Evolutionary conservation across 2,113 vertebrate genomes (phyloP).

Genomic region (Megaceryle torquata): DNA sequence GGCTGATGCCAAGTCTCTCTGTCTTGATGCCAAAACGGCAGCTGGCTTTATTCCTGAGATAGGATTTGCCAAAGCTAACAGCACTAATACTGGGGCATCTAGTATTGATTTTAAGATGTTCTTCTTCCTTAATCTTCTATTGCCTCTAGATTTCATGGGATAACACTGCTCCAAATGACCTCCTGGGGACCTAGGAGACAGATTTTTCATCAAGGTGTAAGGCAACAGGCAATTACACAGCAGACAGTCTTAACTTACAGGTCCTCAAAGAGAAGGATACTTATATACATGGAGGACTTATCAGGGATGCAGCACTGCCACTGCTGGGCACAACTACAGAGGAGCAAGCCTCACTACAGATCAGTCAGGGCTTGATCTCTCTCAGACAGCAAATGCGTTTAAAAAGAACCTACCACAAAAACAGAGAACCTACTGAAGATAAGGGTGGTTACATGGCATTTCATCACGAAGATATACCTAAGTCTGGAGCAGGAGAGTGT

Average conservation of each 20-base stretch:
- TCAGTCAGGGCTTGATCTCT: neutral
- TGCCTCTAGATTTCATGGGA: neutral
- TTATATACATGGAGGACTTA: neutral
- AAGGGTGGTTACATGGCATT: neutral
- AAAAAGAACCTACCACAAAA: neutral
- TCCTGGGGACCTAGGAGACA: neutral
- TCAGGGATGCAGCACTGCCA: neutral
- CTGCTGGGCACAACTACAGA: neutral
- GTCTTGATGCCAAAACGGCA: conserved; percentile 57
- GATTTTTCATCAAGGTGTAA: neutral
- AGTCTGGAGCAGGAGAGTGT: neutral
- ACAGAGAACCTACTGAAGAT: neutral
- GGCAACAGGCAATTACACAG: neutral
- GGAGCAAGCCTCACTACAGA: neutral
- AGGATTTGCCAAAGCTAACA: conserved; percentile 53
- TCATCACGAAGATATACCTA: neutral
- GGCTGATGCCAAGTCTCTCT: conserved; percentile 53
- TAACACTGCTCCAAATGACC: neutral
- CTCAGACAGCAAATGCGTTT: neutral
- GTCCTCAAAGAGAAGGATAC: neutral
- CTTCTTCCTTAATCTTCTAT: neutral
- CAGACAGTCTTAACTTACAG: neutral
- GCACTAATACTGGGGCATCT: neutral
- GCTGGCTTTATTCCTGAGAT: conserved; percentile 21
- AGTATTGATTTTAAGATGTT: neutral